Evolutionary conservation across 2,797 vertebrate genomes (phyloP).

Genomic region (Lycodopsis pacificus): DNA sequence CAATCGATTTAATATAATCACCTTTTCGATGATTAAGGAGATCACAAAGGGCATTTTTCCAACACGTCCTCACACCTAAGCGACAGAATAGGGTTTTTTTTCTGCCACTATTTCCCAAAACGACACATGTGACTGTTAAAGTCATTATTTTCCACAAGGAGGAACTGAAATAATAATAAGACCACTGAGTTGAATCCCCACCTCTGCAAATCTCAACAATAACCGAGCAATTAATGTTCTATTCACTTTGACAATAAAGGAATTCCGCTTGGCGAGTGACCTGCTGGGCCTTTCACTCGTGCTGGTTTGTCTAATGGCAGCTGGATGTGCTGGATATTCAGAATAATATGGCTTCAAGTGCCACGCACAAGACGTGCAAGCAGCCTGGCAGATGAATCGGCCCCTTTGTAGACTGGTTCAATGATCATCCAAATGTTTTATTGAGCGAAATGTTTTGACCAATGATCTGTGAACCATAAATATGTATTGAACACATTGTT

Average conservation of each 20-base stretch:
- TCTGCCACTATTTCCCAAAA: background rate
- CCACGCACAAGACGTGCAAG: conserved; percentile 41
- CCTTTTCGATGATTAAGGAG: background rate
- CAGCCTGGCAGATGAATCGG: conserved; percentile 59
- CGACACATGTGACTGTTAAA: background rate
- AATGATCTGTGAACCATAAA: conserved; percentile 74
- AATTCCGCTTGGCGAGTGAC: conserved; percentile 10
- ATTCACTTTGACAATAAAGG: conserved; percentile 19
- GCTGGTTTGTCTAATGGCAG: conserved; percentile 50
- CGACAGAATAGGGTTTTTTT: background rate
- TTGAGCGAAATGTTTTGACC: conserved; percentile 70
- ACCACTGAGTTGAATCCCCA: background rate
- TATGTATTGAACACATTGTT: conserved; percentile 61
- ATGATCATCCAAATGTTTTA: conserved; percentile 72
- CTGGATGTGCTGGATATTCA: conserved; percentile 51
- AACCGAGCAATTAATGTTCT: conserved; percentile 17
- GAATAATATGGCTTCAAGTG: conserved; percentile 68
- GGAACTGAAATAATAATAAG: background rate
- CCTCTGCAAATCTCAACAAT: background rate
- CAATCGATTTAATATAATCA: background rate
- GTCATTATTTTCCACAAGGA: background rate
- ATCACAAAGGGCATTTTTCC: background rate
- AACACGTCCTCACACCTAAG: background rate
- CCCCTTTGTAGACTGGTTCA: conserved; percentile 60
- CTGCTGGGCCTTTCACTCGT: conserved; percentile 33